Evolutionary conservation across 2,113 vertebrate species (phyloP).

Genomic region (Monopterus albus): DNA sequence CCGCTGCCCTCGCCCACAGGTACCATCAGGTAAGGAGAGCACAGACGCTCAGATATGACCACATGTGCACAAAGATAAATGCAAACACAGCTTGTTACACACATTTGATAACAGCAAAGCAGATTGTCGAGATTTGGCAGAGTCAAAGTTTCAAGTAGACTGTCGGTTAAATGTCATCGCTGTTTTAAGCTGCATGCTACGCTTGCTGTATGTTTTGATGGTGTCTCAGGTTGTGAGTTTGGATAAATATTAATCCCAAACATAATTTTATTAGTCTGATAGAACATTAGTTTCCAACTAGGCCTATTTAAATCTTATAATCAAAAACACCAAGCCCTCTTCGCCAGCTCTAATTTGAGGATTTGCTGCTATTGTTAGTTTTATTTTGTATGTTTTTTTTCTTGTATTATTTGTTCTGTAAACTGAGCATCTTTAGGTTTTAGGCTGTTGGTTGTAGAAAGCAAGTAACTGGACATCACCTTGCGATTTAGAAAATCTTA

Average conservation of each 20-base stretch:
- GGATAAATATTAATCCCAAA: background rate
- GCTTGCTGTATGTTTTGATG: too few species aligned
- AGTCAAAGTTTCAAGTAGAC: too few species aligned
- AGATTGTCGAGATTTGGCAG: background rate
- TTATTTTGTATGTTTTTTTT: background rate
- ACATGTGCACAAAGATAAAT: background rate
- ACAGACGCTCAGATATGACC: background rate
- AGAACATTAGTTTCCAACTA: too few species aligned
- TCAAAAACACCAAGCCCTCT: too few species aligned
- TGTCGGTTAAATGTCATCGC: too few species aligned
- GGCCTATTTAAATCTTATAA: too few species aligned
- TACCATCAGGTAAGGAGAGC: constrained; percentile 91
- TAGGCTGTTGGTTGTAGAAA: background rate
- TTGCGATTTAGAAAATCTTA: background rate
- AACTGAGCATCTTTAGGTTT: background rate
- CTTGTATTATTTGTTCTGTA: too few species aligned
- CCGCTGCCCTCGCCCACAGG: constrained; percentile 95
- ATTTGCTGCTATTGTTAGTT: background rate
- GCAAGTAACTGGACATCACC: background rate
- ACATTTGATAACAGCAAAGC: background rate
- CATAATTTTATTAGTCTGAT: background rate
- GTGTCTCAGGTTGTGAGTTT: background rate
- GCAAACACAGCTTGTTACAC: background rate
- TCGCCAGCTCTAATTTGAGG: background rate
- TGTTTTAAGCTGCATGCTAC: too few species aligned